Evolutionary conservation across 1,140 invertebrate species (phyloP), one percentile per base, ranked within the genome.

Genomic region (Drosophila parvula): DNA sequence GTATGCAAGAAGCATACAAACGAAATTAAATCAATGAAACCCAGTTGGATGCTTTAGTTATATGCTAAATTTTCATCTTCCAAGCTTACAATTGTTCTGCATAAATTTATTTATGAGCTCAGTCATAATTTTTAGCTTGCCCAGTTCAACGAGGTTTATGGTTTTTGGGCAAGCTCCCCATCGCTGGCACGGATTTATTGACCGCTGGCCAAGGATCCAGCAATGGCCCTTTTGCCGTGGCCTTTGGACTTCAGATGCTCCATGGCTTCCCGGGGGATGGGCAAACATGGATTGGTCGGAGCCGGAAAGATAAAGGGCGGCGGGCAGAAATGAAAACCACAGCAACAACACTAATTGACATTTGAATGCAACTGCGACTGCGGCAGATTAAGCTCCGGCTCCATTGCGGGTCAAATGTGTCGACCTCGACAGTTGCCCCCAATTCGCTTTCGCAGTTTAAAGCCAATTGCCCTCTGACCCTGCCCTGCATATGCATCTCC

Each of bases 331-430:
- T 63, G 70, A 57, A 70, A 79, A 84, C 78, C 78, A 70, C 81
- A 71, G 71, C 71, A 64, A 76, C 80, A 83, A 83, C 77, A 82
- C 81, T 85, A 86, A 85, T 85, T 85, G 82, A 85, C 81, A 67
- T 57, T 74, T 81, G 60, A 81, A 47, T 53, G 44, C 53, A 32
- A 44, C 32, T 61, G 61, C 16, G 65, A 44, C 43, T 44, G 73
- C 16, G 55, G 48, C 51, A 74, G 69, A 85, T 77, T 78, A 84
- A 62, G 61, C 47, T 47, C 68, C 50, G 74, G 63, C 78, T 60
- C 43, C 78, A 76, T 53, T 67, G 73, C 74, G 55, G 74, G 82
- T 85, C 84, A 85, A 86, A 83, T 64, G 65, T 68, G 65, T 61
- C 55, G 64, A 68, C 69, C 70, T 81, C 51, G 63, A 45, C 73